Evolutionary conservation across 2,797 vertebrate genomes (phyloP).

Genomic region (Lemur catta): DNA sequence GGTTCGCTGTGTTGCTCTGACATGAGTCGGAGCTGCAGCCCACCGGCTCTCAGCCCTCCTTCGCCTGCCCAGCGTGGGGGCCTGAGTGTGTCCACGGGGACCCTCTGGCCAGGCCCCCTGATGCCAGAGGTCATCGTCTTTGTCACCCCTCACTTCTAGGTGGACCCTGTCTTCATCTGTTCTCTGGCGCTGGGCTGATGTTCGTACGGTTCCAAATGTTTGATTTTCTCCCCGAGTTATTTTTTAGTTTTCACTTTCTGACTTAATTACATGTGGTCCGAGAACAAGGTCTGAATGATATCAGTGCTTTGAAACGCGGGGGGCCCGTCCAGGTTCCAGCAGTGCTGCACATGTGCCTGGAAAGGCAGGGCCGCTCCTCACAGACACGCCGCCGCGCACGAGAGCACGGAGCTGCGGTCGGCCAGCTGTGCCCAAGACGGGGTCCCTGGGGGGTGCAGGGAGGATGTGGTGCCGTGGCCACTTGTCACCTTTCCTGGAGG

Average conservation of each 20-base stretch:
- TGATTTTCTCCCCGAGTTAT: background rate
- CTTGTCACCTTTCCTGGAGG: background rate
- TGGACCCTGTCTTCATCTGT: background rate
- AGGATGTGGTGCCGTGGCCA: background rate
- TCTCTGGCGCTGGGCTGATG: conserved; percentile 24
- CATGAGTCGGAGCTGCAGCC: background rate
- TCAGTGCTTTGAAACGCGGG: conserved; percentile 67
- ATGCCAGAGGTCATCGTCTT: background rate
- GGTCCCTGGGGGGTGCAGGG: background rate
- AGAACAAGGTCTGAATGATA: conserved; percentile 68
- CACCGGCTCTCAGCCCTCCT: no score
- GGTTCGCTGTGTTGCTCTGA: background rate
- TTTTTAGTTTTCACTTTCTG: conserved; percentile 62
- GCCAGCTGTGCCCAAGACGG: fast-evolving
- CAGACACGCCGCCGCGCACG: background rate
- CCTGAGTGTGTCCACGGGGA: no score
- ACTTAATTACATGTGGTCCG: conserved; percentile 65
- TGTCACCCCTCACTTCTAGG: background rate
- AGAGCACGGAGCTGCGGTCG: fast-evolving
- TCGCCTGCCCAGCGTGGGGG: background rate
- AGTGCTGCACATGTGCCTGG: conserved; percentile 55
- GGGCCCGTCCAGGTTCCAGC: conserved; percentile 30
- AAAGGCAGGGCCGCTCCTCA: background rate
- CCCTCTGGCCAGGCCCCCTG: background rate
- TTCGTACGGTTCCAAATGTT: conserved; percentile 21